Evolutionary conservation across 2,797 vertebrate species (phyloP).

Genomic region (Phoebastria nigripes): DNA sequence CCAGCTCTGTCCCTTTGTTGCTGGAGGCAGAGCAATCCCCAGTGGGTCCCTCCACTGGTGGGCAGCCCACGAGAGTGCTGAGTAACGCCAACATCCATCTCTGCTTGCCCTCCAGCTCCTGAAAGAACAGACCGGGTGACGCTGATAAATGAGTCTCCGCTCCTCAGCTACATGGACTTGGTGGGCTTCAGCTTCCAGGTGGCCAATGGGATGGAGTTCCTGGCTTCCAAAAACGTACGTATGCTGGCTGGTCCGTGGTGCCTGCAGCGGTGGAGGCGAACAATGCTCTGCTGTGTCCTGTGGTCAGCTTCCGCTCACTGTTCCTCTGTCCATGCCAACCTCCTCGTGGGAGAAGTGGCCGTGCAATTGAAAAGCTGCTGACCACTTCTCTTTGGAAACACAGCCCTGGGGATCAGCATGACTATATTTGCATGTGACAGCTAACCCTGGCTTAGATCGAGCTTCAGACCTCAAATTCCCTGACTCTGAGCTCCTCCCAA

Average conservation of each 20-base stretch:
- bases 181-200: constrained; percentile 98
- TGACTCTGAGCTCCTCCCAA: not conserved
- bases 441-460: not conserved
- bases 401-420: not conserved
- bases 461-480: not conserved
- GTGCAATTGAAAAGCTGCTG: not conserved
- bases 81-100: not conserved
- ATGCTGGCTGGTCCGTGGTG: not conserved
- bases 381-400: constrained; percentile 7
- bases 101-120: constrained; percentile 75
- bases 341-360: not conserved
- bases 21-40: not conserved
- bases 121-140: constrained; percentile 77
- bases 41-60: not conserved
- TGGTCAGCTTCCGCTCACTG: not conserved
- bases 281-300: not conserved
- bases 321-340: not conserved
- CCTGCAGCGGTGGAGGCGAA: not conserved
- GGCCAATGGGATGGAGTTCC: constrained; percentile 97
- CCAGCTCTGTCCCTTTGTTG: not conserved
- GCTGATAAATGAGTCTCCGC: constrained; percentile 86
- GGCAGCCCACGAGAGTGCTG: not conserved
- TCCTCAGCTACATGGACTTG: constrained; percentile 90
- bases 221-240: constrained; percentile 94
- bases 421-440: not conserved